phyloP scores from a whole-genome alignment of 2,797 vertebrate genomes.

The Gambelia wislizenii region DNA sequence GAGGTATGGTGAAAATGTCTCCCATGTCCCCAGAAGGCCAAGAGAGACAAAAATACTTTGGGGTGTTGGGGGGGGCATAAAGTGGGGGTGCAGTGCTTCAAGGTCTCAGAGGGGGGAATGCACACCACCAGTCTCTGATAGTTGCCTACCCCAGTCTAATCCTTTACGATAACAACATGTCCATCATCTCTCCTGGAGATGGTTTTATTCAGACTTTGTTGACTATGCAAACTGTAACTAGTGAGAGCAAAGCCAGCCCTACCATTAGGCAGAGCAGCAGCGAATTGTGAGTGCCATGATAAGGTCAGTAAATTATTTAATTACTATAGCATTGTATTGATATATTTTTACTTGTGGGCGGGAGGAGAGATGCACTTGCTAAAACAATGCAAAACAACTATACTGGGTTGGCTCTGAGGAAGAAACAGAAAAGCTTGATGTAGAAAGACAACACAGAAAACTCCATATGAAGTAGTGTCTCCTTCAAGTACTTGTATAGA shows the following conservation, averaged over 20 bases:
- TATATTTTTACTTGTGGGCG: neutral
- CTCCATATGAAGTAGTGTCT: neutral
- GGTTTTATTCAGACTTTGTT: neutral
- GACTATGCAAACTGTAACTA: rapidly evolving
- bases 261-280: neutral
- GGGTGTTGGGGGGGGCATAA: too few species aligned
- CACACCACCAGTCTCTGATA: too few species aligned
- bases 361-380: neutral
- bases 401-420: neutral
- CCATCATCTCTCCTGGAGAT: neutral
- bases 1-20: too few species aligned
- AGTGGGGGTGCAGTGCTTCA: too few species aligned
- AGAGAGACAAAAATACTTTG: too few species aligned
- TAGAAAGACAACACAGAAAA: neutral
- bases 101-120: too few species aligned
- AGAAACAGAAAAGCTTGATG: neutral
- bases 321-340: neutral
- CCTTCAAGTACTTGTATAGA: neutral
- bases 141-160: neutral
- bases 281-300: neutral
- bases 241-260: neutral
- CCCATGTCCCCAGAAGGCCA: too few species aligned
- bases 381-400: neutral
- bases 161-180: neutral
- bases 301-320: neutral